Base-by-base conservation (phyloP, 2,113 vertebrate genomes). In the Alligator mississippiensis region DNA sequence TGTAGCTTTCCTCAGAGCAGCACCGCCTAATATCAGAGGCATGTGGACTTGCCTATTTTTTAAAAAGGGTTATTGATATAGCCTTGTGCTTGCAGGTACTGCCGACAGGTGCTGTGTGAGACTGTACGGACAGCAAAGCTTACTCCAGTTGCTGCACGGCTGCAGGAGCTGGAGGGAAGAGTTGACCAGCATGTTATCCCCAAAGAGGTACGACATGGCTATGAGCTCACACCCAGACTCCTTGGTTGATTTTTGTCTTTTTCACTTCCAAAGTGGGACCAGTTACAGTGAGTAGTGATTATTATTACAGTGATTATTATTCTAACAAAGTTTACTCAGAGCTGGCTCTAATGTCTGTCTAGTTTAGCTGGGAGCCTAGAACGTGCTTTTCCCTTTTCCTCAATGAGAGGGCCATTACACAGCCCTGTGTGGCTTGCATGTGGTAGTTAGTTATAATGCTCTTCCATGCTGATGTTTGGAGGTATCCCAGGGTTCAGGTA, bases 131-230 rank as follows among this genome's bases (percentile, higher is more conserved):
- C 98, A 7, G 98, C 99, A 80, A 99, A 98, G 96, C 98, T 99
- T 61, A 99, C 99, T 22, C 99, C 99, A 9, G 79, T 99, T 77
- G 99, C 99, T 82, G 99, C 99, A 58, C 98, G 98, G 55, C 98
- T 99, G 81, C 99, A 99, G 97, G 98, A 98, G 92, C 98, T 98
- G 94, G 99, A 99, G 95, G 99, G 99, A 89, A 99, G 98, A 96
- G 98, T 99, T 0, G 98, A 99, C 90, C 98, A 98, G 4, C 99
- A 99, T 21, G 96, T 99, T 90, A 96, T 99, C 98, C 99, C 99
- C 82, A 99, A 99, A 98, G 98, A 99, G 99, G 99, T 99, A 98
- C 88, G 96, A 88, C 80, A 55, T 76, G 87, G 59, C 28, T 66
- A 11, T n/a, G 54, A 81, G 74, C 54, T 80, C 24, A 7, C 13